Percentiles rank a stretch among this genome's conserved stretches.
phyloP scores from a whole-genome alignment of 2,888 invertebrate genomes.

The Pecten maximus region DNA sequence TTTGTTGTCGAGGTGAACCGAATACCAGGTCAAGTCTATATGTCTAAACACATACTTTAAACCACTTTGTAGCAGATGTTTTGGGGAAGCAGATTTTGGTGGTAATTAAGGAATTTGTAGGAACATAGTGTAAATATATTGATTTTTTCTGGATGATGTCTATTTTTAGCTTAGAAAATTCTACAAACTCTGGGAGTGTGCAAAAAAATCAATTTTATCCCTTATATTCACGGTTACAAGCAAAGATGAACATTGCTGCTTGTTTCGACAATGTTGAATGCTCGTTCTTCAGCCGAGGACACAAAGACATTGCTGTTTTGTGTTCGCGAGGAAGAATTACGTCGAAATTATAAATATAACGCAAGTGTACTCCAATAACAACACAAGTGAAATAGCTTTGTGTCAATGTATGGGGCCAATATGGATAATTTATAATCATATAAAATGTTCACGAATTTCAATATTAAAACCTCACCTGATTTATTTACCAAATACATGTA shows the following conservation, averaged over 20 bases:
- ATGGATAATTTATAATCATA: no score
- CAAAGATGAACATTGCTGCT: background rate
- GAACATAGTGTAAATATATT: slow-evolving; percentile 28
- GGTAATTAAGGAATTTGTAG: background rate
- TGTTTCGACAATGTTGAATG: background rate
- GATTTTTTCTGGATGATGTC: slow-evolving; percentile 13
- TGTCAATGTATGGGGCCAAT: no score
- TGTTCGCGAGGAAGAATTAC: background rate
- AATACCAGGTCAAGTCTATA: background rate
- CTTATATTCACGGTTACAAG: background rate
- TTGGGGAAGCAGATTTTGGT: background rate
- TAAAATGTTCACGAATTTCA: no score
- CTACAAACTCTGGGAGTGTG: background rate
- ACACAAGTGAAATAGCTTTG: no score
- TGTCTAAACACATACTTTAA: background rate
- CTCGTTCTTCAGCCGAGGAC: background rate
- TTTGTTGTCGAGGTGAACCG: background rate
- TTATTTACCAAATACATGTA: no score
- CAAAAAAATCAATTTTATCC: slow-evolving; percentile 23
- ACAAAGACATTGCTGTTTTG: background rate
- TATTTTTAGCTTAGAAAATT: slow-evolving; percentile 30
- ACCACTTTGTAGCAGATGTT: background rate
- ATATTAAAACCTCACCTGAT: no score
- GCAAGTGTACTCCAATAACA: no score
- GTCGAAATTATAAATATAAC: background rate